Evolutionary conservation across 2,113 vertebrate genomes (phyloP).

Genomic region (Peromyscus maniculatus): DNA sequence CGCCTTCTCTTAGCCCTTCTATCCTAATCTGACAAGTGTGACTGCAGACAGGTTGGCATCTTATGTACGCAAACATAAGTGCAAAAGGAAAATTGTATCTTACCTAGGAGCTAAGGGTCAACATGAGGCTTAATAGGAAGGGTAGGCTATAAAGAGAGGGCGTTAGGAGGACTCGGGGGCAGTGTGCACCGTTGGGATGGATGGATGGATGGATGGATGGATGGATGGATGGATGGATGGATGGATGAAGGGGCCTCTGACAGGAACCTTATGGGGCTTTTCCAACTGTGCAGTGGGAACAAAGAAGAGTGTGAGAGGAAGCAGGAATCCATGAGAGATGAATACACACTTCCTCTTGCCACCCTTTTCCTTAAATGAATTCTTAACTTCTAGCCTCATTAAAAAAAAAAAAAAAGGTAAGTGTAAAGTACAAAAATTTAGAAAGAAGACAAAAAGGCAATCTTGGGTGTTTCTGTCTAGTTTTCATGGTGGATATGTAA

Average conservation of each 20-base stretch:
- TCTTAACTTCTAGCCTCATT: not conserved
- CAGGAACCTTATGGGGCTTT: too few species aligned
- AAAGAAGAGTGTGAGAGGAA: not conserved
- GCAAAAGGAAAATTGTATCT: not conserved
- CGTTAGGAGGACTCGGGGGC: not conserved
- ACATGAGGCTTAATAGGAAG: not conserved
- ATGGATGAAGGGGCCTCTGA: not conserved
- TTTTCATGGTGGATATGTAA: not conserved
- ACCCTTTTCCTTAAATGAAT: not conserved
- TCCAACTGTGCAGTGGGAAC: not conserved
- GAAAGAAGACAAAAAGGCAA: not conserved
- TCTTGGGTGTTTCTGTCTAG: not conserved
- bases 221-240: not conserved
- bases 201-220: not conserved
- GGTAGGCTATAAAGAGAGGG: not conserved
- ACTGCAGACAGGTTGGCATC: not conserved
- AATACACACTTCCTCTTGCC: not conserved
- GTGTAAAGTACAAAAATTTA: not conserved
- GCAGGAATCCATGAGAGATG: not conserved
- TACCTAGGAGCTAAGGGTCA: not conserved
- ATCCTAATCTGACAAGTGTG: not conserved
- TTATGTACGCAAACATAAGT: not conserved
- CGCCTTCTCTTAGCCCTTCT: not conserved
- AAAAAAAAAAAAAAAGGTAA: not conserved
- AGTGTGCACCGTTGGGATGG: not conserved